Percentiles rank a stretch among this genome's conserved stretches.
Conservation (phyloP, 1,140 invertebrate species). For the Drosophila kanapiae region DNA sequence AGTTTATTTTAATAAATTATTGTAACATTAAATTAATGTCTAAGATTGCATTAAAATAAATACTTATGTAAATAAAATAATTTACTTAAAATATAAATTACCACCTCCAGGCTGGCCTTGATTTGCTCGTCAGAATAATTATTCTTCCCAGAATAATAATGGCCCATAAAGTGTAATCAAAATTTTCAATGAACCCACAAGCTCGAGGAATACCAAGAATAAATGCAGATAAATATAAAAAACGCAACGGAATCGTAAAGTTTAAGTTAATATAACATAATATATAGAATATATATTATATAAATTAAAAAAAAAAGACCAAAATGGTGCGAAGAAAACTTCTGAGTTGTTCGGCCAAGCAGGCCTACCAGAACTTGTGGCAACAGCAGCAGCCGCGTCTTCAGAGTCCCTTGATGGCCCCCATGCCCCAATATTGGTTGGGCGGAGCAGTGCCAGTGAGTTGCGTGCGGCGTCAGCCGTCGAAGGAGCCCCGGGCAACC, state of each 20-base stretch:
- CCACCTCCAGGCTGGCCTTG: constrained; percentile 17
- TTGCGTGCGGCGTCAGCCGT: constrained; percentile 37
- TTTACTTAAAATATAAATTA: no score
- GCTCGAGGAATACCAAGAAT: constrained; percentile 23
- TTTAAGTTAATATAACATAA: not conserved
- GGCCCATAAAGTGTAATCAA: constrained; percentile 39
- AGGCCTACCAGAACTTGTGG: constrained; percentile 41
- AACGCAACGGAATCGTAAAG: not conserved
- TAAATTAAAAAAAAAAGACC: not conserved
- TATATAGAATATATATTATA: no score
- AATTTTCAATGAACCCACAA: constrained; percentile 54
- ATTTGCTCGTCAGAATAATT: constrained; percentile 4
- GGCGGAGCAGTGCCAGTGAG: constrained; percentile 30
- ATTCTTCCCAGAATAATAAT: constrained; percentile 29
- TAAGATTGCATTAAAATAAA: no score
- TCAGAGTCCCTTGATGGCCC: not conserved
- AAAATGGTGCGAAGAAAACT: constrained; percentile 59
- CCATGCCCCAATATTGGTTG: constrained; percentile 43
- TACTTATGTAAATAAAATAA: no score
- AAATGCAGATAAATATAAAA: not conserved
- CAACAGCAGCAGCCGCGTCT: constrained; percentile 11
- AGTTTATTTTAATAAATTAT: no score
- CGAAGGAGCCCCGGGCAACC: constrained; percentile 10
- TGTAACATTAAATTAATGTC: no score
- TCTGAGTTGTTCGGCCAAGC: constrained; percentile 29